Conservation (phyloP, 2,888 invertebrate species). For the Meiosimyza decipiens region DNA sequence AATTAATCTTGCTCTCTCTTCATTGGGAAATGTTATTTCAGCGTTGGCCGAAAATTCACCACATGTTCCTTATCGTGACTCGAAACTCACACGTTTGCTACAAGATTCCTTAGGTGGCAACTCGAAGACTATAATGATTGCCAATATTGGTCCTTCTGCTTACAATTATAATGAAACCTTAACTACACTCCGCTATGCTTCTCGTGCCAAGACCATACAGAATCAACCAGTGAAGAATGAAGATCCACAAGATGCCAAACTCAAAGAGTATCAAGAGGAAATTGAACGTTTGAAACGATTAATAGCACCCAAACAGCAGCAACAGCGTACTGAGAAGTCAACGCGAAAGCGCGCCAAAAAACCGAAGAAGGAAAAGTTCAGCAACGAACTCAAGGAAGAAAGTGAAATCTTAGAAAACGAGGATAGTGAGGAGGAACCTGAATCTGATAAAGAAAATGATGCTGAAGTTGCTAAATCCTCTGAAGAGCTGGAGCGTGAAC, state of each 20-base stretch:
- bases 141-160: slow-evolving; percentile 97
- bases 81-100: slow-evolving; percentile 93
- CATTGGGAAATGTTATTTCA: slow-evolving; percentile 98
- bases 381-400: slow-evolving; percentile 47
- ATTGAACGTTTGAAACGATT: slow-evolving; percentile 77
- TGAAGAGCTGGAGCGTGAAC: slow-evolving; percentile 74
- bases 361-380: slow-evolving; percentile 57
- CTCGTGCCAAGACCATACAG: slow-evolving; percentile 97
- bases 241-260: slow-evolving; percentile 97
- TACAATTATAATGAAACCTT: slow-evolving; percentile 98
- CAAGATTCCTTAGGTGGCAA: slow-evolving; percentile 99
- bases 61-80: slow-evolving; percentile 97
- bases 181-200: slow-evolving; percentile 95
- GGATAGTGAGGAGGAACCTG: slow-evolving; percentile 63
- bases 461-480: slow-evolving; percentile 61
- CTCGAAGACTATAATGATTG: slow-evolving; percentile 99
- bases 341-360: slow-evolving; percentile 53
- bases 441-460: slow-evolving; percentile 64
- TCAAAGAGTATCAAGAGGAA: slow-evolving; percentile 95
- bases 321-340: slow-evolving; percentile 56
- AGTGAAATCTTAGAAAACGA: slow-evolving; percentile 44
- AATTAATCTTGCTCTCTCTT: slow-evolving; percentile 95
- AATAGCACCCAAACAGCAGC: slow-evolving; percentile 66
- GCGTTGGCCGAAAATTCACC: slow-evolving; percentile 94
- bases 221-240: slow-evolving; percentile 99